Evolutionary conservation across 2,797 vertebrate species (phyloP), one percentile per base, ranked within the genome.

Genomic region (Sardinella longiceps): DNA sequence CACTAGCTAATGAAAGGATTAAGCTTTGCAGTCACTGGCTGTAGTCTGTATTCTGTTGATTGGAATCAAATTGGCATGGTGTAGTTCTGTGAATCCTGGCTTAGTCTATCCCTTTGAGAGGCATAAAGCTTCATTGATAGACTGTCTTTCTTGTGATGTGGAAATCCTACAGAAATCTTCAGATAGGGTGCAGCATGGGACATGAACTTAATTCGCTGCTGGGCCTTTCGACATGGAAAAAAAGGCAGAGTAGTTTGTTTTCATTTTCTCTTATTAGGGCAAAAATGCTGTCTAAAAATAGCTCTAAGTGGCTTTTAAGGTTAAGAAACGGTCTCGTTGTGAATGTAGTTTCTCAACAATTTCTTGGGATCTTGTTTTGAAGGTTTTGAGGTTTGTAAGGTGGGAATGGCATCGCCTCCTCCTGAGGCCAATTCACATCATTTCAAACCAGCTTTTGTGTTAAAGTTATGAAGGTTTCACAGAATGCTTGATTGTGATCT

Each of bases 401-500:
- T 33, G 14, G 33, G 53, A 14, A 30, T 5, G 60, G 11, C n/a
- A 66, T 33, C 9, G 5, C 6, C 56, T n/a, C n/a, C 56, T 58
- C 53, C 23, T 25, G 20, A 58, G 23, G 6, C 53, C 4, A 56
- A 25, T 25, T 4, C 20, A 84, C 50, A 60, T 51, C 1, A 74
- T 74, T 74, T 14, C 66, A 14, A 74, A 7, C 66, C 33, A 74
- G 15, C 30, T 70, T 30, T 74, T 39, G 66, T 66, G 30, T 66
- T 82, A 28, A 66, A 66, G 60, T 12, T 66, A 66, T 66, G 11
- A 28, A 60, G 25, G 60, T 30, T 66, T 12, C 25, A 66, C 25
- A 30, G 84, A 89, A 87, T 23, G 86, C 91, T 92, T 93, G 91
- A 93, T 92, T 93, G 91, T 89, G 84, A 90, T 87, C 60, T 66